Evolutionary conservation across 2,113 vertebrate genomes (phyloP), one percentile per base, ranked within the genome.

Genomic region (Agelaius phoeniceus): DNA sequence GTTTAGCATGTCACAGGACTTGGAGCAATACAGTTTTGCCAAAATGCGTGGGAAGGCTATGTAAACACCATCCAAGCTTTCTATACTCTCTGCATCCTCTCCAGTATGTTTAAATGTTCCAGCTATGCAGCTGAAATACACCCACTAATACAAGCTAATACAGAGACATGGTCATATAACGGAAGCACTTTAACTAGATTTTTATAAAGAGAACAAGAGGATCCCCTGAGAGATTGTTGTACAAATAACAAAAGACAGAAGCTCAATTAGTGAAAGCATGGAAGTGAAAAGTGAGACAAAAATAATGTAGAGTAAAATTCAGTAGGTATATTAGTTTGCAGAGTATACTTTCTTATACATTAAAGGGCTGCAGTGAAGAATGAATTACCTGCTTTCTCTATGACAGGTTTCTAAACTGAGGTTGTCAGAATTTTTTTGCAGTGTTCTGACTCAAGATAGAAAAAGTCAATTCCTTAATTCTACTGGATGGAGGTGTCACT

Each of bases 401-500:
- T 73, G 69, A 49, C 90, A 62, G 49, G 69, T 94, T 84, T 80
- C 89, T 90, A 92, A 95, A 90, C 90, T 31, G 73, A 58, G 35
- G 20, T 89, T 97, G 89, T 92, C 91, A 94, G 91, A 90, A 61
- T 78, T 86, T 94, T 95, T 90, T 94, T 95, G 58, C 77, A 49
- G 49, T 89, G 35, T 43, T 87, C 90, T 78, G 31, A 55, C 65
- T 92, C 7, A 19, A 88, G 84, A 73, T 33, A 79, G 68, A 26
- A 89, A 75, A 92, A 96, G 80, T 87, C 41, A 33, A 78, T 96
- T 96, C 76, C 76, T 90, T 94, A 95, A 95, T 96, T 95, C 76
- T 94, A 43, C 79, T 90, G 65, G 86, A 90, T 91, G 73, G 83
- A 92, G 66, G 86, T 93, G 90, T 92, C 88, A 76, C 77, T 84